Evolutionary conservation across 1,140 invertebrate species (phyloP).

Genomic region (Brachionus plicatilis): DNA sequence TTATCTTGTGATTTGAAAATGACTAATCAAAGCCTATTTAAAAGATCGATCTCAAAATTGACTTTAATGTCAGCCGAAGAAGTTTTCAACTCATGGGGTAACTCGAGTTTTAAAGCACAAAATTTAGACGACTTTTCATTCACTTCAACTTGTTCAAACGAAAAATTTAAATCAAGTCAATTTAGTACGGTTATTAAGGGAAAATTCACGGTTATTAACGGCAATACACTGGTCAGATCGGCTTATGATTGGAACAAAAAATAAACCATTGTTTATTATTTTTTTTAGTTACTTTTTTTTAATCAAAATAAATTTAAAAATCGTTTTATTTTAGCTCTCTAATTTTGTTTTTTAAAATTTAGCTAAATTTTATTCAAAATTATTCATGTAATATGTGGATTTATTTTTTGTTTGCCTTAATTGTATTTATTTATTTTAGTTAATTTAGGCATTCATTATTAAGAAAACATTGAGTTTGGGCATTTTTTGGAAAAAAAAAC

Average conservation of each 20-base stretch:
- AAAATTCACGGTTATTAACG: conserved; percentile 24
- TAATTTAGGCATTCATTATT: no score
- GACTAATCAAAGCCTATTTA: conserved; percentile 19
- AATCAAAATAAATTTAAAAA: background rate
- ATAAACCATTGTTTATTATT: background rate
- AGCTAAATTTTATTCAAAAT: no score
- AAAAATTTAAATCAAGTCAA: conserved; percentile 24
- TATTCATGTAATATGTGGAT: no score
- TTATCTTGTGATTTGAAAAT: background rate
- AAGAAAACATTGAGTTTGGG: no score
- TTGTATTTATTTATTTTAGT: no score
- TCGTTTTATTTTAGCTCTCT: background rate
- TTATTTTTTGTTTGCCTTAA: background rate
- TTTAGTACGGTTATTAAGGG: conserved; percentile 15
- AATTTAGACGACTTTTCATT: background rate
- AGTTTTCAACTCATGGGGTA: conserved; percentile 15
- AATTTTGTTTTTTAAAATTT: background rate
- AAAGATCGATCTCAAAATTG: conserved; percentile 25
- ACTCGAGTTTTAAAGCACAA: background rate
- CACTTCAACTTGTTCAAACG: background rate
- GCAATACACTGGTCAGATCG: conserved; percentile 9
- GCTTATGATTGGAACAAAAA: conserved; percentile 34
- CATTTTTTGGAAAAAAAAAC: no score
- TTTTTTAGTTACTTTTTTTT: background rate
- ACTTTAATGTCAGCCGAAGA: conserved; percentile 10